Evolutionary conservation across 2,888 invertebrate genomes (phyloP).

Genomic region (Euzophera pinguis): DNA sequence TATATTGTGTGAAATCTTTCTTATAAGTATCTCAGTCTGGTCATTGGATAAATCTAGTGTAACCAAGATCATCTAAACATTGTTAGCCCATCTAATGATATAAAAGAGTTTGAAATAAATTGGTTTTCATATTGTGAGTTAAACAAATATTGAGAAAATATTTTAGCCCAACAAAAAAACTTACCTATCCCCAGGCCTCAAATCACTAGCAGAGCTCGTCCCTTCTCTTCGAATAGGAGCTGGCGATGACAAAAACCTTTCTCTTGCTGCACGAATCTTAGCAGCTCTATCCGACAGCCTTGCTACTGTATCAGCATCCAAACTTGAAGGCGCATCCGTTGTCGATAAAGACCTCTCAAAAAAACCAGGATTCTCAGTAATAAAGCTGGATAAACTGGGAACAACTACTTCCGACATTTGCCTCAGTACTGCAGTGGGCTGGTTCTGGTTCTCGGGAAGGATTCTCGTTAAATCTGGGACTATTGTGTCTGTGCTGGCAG

Average conservation of each 20-base stretch:
- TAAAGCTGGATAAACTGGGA: conserved; percentile 51
- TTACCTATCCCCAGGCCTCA: conserved; percentile 67
- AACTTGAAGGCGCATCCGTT: conserved; percentile 36
- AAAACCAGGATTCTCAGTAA: conserved; percentile 44
- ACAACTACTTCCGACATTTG: conserved; percentile 55
- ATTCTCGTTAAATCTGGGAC: conserved; percentile 46
- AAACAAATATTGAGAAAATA: too few relatives aligned
- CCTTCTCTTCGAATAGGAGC: conserved; percentile 65
- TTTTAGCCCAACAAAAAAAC: too few relatives aligned
- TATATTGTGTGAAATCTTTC: too few relatives aligned
- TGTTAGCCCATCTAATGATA: too few relatives aligned
- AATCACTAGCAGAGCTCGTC: conserved; percentile 65
- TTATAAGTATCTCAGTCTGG: too few relatives aligned
- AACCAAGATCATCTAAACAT: too few relatives aligned
- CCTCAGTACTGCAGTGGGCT: conserved; percentile 33
- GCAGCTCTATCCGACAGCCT: conserved; percentile 74
- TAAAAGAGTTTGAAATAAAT: too few relatives aligned
- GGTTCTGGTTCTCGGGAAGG: conserved; percentile 34
- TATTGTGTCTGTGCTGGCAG: conserved; percentile 61
- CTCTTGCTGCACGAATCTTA: conserved; percentile 85
- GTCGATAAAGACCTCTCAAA: conserved; percentile 59
- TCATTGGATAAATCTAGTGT: too few relatives aligned
- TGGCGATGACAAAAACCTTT: conserved; percentile 83
- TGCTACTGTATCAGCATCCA: conserved; percentile 43
- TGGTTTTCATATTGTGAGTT: too few relatives aligned